Conservation (phyloP, 2,888 invertebrate species). For the Drosophila eohydei region DNA sequence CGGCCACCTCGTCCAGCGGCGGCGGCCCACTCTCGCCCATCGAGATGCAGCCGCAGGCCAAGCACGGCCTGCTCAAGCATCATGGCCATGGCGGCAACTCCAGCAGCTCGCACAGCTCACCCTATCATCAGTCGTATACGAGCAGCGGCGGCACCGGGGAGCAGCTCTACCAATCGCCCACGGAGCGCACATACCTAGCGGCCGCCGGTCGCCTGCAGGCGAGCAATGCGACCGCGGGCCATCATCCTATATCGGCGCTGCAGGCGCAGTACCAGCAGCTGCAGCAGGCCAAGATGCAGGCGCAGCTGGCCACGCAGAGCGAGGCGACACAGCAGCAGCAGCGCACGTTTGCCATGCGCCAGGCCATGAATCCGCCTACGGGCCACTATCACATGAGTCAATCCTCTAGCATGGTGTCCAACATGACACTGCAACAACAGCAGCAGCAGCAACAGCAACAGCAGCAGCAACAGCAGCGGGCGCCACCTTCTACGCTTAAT, state of each 20-base stretch:
- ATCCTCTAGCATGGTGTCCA: conserved; percentile 82
- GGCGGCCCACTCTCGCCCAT: conserved; percentile 83
- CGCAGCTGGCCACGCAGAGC: conserved; percentile 88
- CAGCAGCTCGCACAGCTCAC: conserved; percentile 81
- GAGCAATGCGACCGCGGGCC: conserved; percentile 69
- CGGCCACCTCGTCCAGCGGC: conserved; percentile 81
- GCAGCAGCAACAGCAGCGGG: conserved; percentile 77
- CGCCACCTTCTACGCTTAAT: conserved; percentile 84
- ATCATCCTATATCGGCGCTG: conserved; percentile 83
- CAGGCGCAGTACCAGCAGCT: conserved; percentile 88
- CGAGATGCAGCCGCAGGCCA: conserved; percentile 83
- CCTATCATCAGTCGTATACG: conserved; percentile 86
- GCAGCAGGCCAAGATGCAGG: conserved; percentile 88
- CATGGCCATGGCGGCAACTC: conserved; percentile 74
- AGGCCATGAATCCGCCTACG: conserved; percentile 87
- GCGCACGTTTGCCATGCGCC: conserved; percentile 88
- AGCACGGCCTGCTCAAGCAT: conserved; percentile 71
- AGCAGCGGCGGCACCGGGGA: conserved; percentile 78
- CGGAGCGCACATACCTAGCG: conserved; percentile 87
- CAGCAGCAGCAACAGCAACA: conserved; percentile 51
- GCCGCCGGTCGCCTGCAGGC: conserved; percentile 79
- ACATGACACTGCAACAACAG: conserved; percentile 68
- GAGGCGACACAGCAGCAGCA: conserved; percentile 88
- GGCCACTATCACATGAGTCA: conserved; percentile 84
- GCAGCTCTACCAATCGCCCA: conserved; percentile 84